Base-by-base conservation (phyloP, 1,140 invertebrate species). In the Phenacoccus solenopsis region DNA sequence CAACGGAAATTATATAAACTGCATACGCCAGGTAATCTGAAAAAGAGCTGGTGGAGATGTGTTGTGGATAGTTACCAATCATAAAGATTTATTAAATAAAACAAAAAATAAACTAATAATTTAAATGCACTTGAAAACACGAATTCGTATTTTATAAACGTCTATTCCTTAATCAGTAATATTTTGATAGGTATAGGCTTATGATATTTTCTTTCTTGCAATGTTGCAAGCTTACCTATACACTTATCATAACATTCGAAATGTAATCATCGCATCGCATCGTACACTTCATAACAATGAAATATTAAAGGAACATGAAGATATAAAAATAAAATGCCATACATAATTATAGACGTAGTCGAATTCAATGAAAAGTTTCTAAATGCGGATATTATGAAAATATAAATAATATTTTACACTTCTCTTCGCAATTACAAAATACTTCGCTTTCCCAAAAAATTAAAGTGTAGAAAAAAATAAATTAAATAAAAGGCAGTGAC, bases 401-500 rank as follows among this genome's bases (percentile, higher is more conserved):
- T 4, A 27, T 24, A 64, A 22, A 10, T 64, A 9, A 24, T 64
- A 64, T 20, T 25, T 10, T 9, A 27, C 25, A 1, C 10, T 16
- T 4, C 13, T 59, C 13, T 9, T 59, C n/a, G 7, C 56, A 9
- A 9, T 9, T 22, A 59, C 16, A 20, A 20, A 22, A 20, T 16
- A 64, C 22, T 4, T 10, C 59, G 59, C 59, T 16, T 25, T 64
- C 25, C 25, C 25, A 22, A 10, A 64, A 64, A 64, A 64, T 5
- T 25, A 64, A 64, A 64, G 59, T 24, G 59, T 24, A 27, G 22
- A 64, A 2, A 64, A 20, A 64, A 64, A 64, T 20, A 64, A 64
- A 64, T 64, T 25, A 64, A 64, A 64, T 64, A 64, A 20, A 27
- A 64, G 59, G 59, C 59, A 64, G 59, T 64, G 59, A 64, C 21